These are phyloP conservation scores for Anabacerthia variegaticeps DNA, from an alignment of 2,797 vertebrate species.

Conservation along the genomic window DNA sequence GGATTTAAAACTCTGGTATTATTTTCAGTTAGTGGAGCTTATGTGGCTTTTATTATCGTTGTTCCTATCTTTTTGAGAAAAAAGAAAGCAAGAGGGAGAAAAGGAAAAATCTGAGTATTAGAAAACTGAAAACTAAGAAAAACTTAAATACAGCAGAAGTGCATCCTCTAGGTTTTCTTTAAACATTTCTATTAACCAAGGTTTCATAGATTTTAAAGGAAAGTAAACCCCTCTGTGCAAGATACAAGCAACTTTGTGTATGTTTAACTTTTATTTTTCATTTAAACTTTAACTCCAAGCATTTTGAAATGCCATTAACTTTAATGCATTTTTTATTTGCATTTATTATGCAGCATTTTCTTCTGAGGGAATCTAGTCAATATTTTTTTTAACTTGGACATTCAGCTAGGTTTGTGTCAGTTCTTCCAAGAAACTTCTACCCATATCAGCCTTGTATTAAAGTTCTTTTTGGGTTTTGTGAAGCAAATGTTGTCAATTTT, in stretches of 20 bases:
- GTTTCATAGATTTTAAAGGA: neutral
- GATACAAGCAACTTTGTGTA: neutral
- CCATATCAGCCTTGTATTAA: neutral
- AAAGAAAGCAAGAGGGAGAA: neutral
- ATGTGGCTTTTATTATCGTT: neutral
- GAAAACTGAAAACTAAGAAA: neutral
- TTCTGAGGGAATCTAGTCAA: neutral
- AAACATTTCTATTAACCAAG: neutral
- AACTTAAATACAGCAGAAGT: neutral
- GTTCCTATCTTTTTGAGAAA: neutral
- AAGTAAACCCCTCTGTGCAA: neutral
- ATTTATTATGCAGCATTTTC: neutral
- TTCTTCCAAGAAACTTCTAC: neutral
- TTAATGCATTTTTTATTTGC: constrained; percentile 26
- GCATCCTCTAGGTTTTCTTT: neutral
- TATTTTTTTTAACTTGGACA: neutral
- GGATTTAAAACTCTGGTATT: neutral
- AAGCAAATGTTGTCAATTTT: neutral
- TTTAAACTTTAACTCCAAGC: neutral
- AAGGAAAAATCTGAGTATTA: neutral
- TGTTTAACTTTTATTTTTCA: neutral
- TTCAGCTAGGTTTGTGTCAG: neutral
- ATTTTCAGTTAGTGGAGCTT: neutral
- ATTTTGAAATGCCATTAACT: constrained; percentile 27
- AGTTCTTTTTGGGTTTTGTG: neutral